These are phyloP conservation scores for Anarhynchus alexandrinus DNA, from an alignment of 2,113 vertebrate species.

Conservation along the genomic window DNA sequence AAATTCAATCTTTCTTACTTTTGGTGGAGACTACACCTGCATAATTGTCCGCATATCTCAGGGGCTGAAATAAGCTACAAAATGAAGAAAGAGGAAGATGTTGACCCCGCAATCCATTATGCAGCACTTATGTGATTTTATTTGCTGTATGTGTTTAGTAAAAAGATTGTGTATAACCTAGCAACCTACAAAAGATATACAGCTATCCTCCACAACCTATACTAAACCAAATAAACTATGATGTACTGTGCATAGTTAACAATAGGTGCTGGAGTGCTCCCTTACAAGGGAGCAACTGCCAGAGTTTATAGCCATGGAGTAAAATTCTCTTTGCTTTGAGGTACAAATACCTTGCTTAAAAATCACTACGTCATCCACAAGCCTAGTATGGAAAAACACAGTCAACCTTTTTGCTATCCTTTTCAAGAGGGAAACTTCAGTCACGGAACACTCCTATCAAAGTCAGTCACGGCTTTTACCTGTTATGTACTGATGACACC, in stretches of 20 bases:
- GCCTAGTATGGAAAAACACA: background rate
- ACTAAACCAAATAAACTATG: background rate
- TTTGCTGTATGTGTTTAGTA: background rate
- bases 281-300: background rate
- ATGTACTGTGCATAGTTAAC: background rate
- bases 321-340: background rate
- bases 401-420: background rate
- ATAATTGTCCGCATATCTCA: slow-evolving; percentile 36
- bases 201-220: background rate
- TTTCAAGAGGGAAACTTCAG: background rate
- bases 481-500: background rate
- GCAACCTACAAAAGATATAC: background rate
- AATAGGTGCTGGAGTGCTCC: background rate
- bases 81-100: background rate
- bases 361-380: background rate
- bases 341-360: background rate
- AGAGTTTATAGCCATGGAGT: background rate
- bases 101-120: slow-evolving; percentile 18
- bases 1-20: slow-evolving; percentile 61
- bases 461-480: background rate
- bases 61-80: slow-evolving; percentile 7
- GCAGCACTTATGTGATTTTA: background rate
- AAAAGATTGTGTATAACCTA: background rate
- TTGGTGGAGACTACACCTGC: slow-evolving; percentile 43
- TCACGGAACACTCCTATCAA: background rate